These are phyloP conservation scores for Odontamblyopus lacepedii DNA, from an alignment of 2,797 vertebrate species.

Conservation along the genomic window DNA sequence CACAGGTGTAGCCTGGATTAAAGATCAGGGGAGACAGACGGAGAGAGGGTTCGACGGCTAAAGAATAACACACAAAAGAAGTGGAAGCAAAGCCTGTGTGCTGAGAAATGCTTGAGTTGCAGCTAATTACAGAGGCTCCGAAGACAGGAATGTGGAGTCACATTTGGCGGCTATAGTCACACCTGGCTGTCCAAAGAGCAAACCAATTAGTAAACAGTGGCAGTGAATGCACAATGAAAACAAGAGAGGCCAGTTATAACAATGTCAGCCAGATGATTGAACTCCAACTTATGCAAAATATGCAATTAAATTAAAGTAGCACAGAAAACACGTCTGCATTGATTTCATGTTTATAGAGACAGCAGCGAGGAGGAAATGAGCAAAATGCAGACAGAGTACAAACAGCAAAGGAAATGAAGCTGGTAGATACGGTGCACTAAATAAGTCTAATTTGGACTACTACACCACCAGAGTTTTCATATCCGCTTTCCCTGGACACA, in stretches of 20 bases:
- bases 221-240: slow-evolving; percentile 43
- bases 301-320: slow-evolving; percentile 11
- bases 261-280: slow-evolving; percentile 20
- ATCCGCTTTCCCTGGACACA: slow-evolving; percentile 36
- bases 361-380: slow-evolving; percentile 69
- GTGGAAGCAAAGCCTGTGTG: slow-evolving; percentile 50
- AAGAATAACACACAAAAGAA: slow-evolving; percentile 62
- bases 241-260: slow-evolving; percentile 25
- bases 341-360: slow-evolving; percentile 56
- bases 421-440: slow-evolving; percentile 51
- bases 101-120: slow-evolving; percentile 69
- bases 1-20: slow-evolving; percentile 73
- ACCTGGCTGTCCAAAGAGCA: slow-evolving; percentile 69
- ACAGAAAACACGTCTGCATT: slow-evolving; percentile 49
- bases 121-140: slow-evolving; percentile 74
- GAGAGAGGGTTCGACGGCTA: slow-evolving; percentile 25
- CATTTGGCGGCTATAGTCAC: slow-evolving; percentile 62
- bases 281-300: not conserved
- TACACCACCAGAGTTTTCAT: slow-evolving; percentile 35
- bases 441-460: slow-evolving; percentile 48
- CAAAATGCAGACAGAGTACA: slow-evolving; percentile 46
- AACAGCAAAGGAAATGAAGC: slow-evolving; percentile 67
- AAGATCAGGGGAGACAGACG: slow-evolving; percentile 54
- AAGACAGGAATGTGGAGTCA: slow-evolving; percentile 75
- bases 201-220: slow-evolving; percentile 64